Evolutionary conservation across 2,113 vertebrate genomes (phyloP).

Genomic region (Hemibagrus wyckioides): DNA sequence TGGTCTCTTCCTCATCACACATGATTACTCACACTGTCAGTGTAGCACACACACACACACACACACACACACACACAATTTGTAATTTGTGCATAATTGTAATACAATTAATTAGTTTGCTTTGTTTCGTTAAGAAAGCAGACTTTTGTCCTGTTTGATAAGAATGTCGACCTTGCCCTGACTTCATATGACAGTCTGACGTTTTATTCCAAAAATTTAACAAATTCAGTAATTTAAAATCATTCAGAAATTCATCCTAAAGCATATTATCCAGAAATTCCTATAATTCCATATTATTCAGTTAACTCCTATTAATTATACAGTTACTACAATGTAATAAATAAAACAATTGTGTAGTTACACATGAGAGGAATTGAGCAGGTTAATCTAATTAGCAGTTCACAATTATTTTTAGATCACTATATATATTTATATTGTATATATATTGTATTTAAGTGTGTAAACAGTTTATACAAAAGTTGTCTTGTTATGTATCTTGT

Average conservation of each 20-base stretch:
- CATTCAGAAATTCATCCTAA: slow-evolving; percentile 1
- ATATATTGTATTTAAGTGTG: background rate
- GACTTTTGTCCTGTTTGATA: background rate
- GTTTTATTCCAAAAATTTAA: too few species aligned
- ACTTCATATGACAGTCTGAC: background rate
- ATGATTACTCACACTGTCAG: slow-evolving; percentile 45
- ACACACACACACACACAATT: slow-evolving; percentile 16
- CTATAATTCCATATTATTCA: background rate
- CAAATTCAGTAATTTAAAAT: background rate
- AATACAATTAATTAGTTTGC: background rate
- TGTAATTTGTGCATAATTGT: background rate
- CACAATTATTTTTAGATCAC: background rate
- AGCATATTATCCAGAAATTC: background rate
- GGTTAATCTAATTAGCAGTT: background rate
- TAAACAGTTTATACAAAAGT: background rate
- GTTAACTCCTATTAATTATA: background rate
- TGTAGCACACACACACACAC: slow-evolving; percentile 22
- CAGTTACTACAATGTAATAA: background rate
- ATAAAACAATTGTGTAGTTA: background rate
- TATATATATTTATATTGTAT: background rate
- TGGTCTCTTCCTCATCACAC: slow-evolving; percentile 61
- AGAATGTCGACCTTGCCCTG: background rate
- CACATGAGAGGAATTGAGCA: background rate
- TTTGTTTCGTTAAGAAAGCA: background rate
- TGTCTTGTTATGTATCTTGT: background rate